A percentile compares a stretch with the other conserved stretches of the same genome.
These are phyloP conservation scores for Aldrovandia affinis DNA, from an alignment of 2,797 vertebrate species.

Conservation along the genomic window DNA sequence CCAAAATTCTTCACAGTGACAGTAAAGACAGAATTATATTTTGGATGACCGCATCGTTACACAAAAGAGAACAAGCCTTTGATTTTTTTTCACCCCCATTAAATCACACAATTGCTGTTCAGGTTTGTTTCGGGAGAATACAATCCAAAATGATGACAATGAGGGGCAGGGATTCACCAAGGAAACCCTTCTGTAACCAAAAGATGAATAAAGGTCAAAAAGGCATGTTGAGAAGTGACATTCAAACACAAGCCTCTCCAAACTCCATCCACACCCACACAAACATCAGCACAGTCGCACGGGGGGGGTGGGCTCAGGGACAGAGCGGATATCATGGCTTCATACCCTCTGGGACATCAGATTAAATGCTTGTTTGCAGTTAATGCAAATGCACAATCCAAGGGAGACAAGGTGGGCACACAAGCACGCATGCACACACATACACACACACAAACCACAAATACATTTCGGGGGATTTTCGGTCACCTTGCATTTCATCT, in stretches of 20 bases:
- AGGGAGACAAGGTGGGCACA: neutral
- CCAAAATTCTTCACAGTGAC: neutral
- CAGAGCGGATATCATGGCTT: neutral
- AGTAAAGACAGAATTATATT: neutral
- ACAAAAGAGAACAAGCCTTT: slow-evolving; percentile 19
- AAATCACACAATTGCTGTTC: slow-evolving; percentile 7
- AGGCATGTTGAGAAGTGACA: neutral
- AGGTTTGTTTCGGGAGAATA: neutral
- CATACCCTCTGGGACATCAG: neutral
- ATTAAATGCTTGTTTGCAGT: slow-evolving; percentile 5
- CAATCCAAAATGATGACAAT: slow-evolving; percentile 19
- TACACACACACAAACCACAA: slow-evolving; percentile 33
- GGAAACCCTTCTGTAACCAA: neutral
- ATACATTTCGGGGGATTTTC: slow-evolving; percentile 23
- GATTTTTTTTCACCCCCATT: slow-evolving; percentile 17
- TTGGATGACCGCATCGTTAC: neutral
- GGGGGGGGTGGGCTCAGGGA: no score
- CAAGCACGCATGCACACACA: slow-evolving; percentile 7
- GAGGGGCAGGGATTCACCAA: slow-evolving; percentile 1
- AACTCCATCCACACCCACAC: neutral
- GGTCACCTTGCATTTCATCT: slow-evolving; percentile 74
- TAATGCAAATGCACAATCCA: slow-evolving; percentile 20
- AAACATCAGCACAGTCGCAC: neutral
- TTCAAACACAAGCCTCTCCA: neutral
- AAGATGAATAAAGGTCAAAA: neutral